These are phyloP conservation scores for Ondatra zibethicus DNA, from an alignment of 2,113 vertebrate species.

Conservation along the genomic window DNA sequence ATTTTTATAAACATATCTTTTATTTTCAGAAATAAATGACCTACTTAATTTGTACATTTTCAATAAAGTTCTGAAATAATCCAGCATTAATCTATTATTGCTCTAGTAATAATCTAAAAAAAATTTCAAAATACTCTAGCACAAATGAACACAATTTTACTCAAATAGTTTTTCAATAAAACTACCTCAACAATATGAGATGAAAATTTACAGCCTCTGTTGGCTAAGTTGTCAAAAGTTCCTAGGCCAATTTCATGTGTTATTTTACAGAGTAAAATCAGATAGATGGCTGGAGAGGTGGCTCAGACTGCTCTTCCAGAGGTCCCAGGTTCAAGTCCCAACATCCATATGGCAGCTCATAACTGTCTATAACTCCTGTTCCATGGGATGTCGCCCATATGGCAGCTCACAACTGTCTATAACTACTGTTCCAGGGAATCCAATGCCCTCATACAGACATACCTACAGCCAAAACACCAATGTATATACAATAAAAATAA, in stretches of 20 bases:
- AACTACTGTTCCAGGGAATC: no score
- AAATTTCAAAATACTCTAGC: constrained; percentile 21
- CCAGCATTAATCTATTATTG: constrained; percentile 34
- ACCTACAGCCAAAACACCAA: no score
- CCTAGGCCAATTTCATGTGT: not conserved
- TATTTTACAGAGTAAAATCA: constrained; percentile 11
- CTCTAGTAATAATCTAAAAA: not conserved
- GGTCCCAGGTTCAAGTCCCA: no score
- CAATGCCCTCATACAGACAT: no score
- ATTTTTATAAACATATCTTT: constrained; percentile 1
- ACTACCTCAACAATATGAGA: not conserved
- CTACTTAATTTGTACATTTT: constrained; percentile 46
- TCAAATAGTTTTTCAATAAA: not conserved
- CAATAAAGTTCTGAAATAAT: constrained; percentile 51
- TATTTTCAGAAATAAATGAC: constrained; percentile 58
- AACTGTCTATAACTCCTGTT: no score
- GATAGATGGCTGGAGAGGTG: no score
- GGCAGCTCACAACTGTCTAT: no score
- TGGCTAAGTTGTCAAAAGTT: not conserved
- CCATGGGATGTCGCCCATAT: no score
- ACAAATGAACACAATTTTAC: constrained; percentile 35
- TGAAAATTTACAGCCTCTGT: not conserved
- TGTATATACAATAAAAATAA: no score
- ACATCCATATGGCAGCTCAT: no score
- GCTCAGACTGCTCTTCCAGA: no score